phyloP scores from a whole-genome alignment of 2,113 vertebrate genomes.

The Pandion haliaetus region DNA sequence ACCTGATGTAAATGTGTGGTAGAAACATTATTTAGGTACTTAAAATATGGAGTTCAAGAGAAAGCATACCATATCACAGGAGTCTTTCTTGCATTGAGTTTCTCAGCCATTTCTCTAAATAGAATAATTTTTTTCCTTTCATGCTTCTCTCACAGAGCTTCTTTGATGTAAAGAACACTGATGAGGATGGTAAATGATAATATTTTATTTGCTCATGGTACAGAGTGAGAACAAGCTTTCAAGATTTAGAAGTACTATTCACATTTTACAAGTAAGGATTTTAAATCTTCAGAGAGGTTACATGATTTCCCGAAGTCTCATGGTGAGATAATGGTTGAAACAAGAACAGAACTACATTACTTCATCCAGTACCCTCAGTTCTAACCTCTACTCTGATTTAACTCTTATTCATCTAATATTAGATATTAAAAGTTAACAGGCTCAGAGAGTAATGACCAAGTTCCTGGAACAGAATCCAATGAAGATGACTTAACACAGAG shows the following conservation, averaged over 20 bases:
- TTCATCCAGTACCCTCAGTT: not conserved
- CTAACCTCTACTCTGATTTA: not conserved
- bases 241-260: not conserved
- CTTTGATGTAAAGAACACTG: not conserved
- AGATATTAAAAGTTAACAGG: not conserved
- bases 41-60: not conserved
- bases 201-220: not conserved
- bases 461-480: not conserved
- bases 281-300: not conserved
- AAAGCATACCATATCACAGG: not conserved
- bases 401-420: not conserved
- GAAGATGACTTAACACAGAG: not conserved
- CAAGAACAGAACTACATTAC: not conserved
- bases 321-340: slow-evolving; percentile 2
- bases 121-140: not conserved
- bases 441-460: not conserved
- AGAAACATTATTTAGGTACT: not conserved
- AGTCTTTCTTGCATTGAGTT: not conserved
- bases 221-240: not conserved
- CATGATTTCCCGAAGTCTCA: not conserved
- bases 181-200: not conserved
- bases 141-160: not conserved
- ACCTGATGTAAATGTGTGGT: not conserved
- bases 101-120: not conserved
- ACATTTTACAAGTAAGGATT: not conserved